Base-by-base conservation (phyloP, 2,113 vertebrate genomes). In the Pedetes capensis region DNA sequence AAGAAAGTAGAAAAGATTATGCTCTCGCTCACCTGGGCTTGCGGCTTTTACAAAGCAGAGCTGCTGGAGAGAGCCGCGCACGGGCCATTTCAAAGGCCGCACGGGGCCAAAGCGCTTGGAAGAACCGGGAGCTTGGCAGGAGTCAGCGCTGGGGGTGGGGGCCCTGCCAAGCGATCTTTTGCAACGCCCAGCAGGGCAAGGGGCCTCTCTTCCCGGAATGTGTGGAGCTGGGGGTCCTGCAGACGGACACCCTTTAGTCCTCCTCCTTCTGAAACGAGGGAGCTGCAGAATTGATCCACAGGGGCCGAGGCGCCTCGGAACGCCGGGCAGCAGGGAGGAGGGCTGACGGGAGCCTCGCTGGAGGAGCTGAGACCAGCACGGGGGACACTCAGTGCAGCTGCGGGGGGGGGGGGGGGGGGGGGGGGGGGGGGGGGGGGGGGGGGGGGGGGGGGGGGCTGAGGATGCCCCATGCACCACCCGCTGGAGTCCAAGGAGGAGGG, bases 271-370 rank as follows among this genome's bases (percentile, higher is more conserved):
- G 66, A 84, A 95, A 88, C 1, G 14, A 39, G 20, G 0, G 87
- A 95, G 81, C 51, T 8, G 13, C 81, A 93, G 87, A 96, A 85
- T 32, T 74, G 94, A 96, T 75, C 86, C 71, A 25, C 47, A 76
- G 49, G 47, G 92, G 32, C 66, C 39, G 90, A 96, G 94, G 47
- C 92, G 85, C 87, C 80, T 93, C 90, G 92, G 69, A 81, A 84
- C 82, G 66, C 64, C 59, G 27, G n/a, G 71, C 42, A 71, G 83
- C 61, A 92, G 89, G 90, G 76, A 91, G 85, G 84, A 66, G 10
- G 25, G 87, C 74, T 39, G 83, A 44, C 71, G 14, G 82, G 87
- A 55, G 63, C 84, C 57, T 92, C 84, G 3, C 68, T 81, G n/a
- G n/a, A n/a, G n/a, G n/a, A n/a, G n/a, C n/a, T n/a, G n/a, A n/a